These are phyloP conservation scores for Knipowitschia caucasica DNA, from an alignment of 2,797 vertebrate genomes.

Conservation along the genomic window DNA sequence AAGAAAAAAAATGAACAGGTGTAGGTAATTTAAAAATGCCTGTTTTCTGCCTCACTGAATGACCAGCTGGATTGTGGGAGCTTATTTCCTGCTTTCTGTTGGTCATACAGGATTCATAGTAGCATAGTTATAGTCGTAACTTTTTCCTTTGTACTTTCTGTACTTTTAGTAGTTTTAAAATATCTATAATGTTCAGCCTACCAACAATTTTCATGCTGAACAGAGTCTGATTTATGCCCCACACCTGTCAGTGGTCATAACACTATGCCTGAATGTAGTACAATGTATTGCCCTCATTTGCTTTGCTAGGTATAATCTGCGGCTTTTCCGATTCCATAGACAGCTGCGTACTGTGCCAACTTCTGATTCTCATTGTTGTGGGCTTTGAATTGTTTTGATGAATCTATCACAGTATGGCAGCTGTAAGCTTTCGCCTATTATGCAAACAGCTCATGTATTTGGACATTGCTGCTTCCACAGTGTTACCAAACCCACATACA, in stretches of 20 bases:
- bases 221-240: slow-evolving; percentile 2
- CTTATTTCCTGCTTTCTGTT: too few relatives aligned
- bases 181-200: not conserved
- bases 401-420: slow-evolving; percentile 19
- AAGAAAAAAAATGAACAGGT: too few relatives aligned
- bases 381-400: slow-evolving; percentile 33
- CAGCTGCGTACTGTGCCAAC: slow-evolving; percentile 31
- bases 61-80: too few relatives aligned
- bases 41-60: too few relatives aligned
- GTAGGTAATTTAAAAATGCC: too few relatives aligned
- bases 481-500: slow-evolving; percentile 48
- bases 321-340: slow-evolving; percentile 20
- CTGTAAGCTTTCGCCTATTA: slow-evolving; percentile 25
- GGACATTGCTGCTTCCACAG: slow-evolving; percentile 23
- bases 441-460: slow-evolving; percentile 17
- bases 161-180: not conserved
- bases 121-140: too few relatives aligned
- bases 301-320: slow-evolving; percentile 25
- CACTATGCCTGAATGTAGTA: not conserved
- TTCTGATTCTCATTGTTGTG: slow-evolving; percentile 21
- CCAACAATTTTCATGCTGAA: not conserved
- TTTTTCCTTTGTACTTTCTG: not conserved
- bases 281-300: slow-evolving; percentile 5
- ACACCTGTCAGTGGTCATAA: slow-evolving; percentile 20
- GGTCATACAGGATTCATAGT: too few relatives aligned